Base-by-base conservation (phyloP, 2,113 vertebrate genomes). In the Polypterus senegalus region DNA sequence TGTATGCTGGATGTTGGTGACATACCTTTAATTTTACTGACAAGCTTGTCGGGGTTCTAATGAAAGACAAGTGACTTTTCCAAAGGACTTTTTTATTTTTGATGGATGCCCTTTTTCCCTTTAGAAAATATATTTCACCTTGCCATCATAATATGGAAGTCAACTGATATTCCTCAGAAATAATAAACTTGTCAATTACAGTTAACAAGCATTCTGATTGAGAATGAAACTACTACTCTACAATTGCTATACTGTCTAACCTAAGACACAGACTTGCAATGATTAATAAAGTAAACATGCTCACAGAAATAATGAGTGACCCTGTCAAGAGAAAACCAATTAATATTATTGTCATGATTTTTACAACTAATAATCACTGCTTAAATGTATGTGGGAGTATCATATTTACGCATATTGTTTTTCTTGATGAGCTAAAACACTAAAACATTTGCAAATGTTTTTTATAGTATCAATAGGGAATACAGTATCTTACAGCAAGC, bases 1-100 rank as follows among this genome's bases (percentile, higher is more conserved):
- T 83, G 83, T 86, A 88, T 85, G 83, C 81, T 80, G 84, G 65
- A 88, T 83, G 79, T 80, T 84, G 83, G 86, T 90, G 89, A 91
- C 92, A 93, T 92, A 86, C 89, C 91, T 92, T 94, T 97, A 90
- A 94, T 95, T 95, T 92, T 89, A 85, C 89, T 90, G 90, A 95
- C 90, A 90, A 92, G 88, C 89, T 84, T 88, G 91, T 92, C 76
- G 78, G 82, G 82, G 79, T 81, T 76, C 75, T 72, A 86, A 82
- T 81, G 83, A 87, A 81, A 74, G 79, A 83, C 83, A 81, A 84
- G 86, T 87, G 87, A 91, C 87, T 90, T 89, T 80, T 82, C 80
- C 77, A 88, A 91, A 75, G 72, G 88, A 81, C 84, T 84, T 78
- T 85, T 27, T 27, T 27, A 81, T 79, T 76, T 84, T 82, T 82